phyloP scores from a whole-genome alignment of 2,113 vertebrate species.

The Aplodontia rufa region DNA sequence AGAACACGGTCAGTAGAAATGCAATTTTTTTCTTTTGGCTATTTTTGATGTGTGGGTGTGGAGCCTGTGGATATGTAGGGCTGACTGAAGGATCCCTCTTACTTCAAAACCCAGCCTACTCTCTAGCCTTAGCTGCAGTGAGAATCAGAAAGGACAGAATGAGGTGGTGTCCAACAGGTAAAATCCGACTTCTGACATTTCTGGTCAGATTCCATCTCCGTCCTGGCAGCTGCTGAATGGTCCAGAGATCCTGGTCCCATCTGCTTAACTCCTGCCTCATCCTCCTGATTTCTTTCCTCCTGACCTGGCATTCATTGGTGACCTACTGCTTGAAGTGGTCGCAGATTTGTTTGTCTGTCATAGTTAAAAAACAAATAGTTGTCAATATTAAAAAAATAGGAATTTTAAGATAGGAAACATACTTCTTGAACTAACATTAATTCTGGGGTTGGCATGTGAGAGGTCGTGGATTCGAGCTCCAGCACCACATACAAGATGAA shows the following conservation, averaged over 20 bases:
- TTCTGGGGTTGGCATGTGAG: too few species aligned
- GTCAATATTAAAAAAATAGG: background rate
- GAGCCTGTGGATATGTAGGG: background rate
- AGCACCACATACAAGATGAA: too few species aligned
- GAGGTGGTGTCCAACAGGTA: background rate
- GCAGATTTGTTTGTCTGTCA: background rate
- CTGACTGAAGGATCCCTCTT: background rate
- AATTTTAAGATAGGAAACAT: background rate
- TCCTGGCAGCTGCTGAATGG: background rate
- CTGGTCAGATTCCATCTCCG: background rate
- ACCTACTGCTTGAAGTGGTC: background rate
- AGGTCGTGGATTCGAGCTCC: too few species aligned
- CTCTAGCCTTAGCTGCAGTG: background rate
- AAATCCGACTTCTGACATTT: background rate
- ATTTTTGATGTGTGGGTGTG: background rate
- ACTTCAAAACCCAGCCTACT: background rate
- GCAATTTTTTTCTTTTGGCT: background rate
- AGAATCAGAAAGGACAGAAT: background rate
- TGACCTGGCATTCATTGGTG: background rate
- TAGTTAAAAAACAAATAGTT: background rate
- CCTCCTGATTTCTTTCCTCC: background rate
- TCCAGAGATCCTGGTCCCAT: background rate
- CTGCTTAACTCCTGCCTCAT: background rate
- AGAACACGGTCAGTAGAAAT: background rate
- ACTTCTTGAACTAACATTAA: background rate